Conservation (phyloP, 1,140 invertebrate species). For the Centruroides vittatus region DNA sequence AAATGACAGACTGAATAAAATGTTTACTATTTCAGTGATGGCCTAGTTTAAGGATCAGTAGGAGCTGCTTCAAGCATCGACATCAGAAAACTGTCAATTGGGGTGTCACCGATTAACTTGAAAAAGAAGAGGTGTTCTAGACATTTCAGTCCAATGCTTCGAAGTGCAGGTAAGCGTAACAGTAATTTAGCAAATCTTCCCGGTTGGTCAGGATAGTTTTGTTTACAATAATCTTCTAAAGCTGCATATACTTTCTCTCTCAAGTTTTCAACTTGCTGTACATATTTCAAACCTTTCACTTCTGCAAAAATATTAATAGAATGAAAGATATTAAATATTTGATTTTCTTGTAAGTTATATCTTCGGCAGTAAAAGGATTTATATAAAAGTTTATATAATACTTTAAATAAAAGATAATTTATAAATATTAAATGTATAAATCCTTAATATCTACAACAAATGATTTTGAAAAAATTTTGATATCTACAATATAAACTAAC, state of each 20-base stretch:
- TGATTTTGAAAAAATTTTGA: too few relatives aligned
- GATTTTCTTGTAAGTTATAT: too few relatives aligned
- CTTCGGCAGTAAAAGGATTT: too few relatives aligned
- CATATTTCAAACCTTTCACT: constrained; percentile 68
- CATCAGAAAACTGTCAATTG: constrained; percentile 36
- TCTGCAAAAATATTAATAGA: constrained; percentile 39
- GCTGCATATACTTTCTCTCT: constrained; percentile 89
- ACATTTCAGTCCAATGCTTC: constrained; percentile 92
- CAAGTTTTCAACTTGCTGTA: constrained; percentile 66
- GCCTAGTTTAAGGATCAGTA: constrained; percentile 1
- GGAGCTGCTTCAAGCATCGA: constrained; percentile 46
- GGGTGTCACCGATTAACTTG: constrained; percentile 50
- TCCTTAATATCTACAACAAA: too few relatives aligned
- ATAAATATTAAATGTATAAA: too few relatives aligned
- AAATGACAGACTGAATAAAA: too few relatives aligned
- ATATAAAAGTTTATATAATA: too few relatives aligned
- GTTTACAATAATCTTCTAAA: constrained; percentile 84
- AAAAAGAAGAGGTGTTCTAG: constrained; percentile 92
- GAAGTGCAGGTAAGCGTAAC: constrained; percentile 76
- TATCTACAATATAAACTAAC: too few relatives aligned
- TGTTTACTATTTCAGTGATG: too few relatives aligned
- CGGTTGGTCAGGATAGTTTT: constrained; percentile 71
- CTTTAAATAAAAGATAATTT: too few relatives aligned
- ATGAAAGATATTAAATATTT: too few relatives aligned
- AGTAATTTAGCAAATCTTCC: constrained; percentile 88